Base-by-base conservation (phyloP, 1,140 invertebrate species). In the Cephus cinctus region DNA sequence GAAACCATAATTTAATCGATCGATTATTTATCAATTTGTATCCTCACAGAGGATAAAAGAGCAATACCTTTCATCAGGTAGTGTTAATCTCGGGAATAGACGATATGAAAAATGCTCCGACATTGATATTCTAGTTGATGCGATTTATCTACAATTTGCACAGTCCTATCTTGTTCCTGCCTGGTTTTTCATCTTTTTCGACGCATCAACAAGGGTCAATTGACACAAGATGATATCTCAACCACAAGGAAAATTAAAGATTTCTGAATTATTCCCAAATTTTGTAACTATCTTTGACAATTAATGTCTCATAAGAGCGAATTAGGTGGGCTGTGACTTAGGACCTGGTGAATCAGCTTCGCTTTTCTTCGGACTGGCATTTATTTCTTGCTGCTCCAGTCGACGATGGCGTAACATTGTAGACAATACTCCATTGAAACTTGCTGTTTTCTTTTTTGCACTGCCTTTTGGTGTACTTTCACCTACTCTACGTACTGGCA, bases 401-500 rank as follows among this genome's bases (percentile, higher is more conserved):
- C 81, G 77, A 36, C 84, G 78, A 59, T 88, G 86, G 30, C 85
- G 74, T 44, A 86, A 78, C 81, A 89, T 87, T 41, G 86, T 88
- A 0, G 82, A 86, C 11, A 89, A 69, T 25, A 87, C 85, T 2
- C 85, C 85, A 69, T 87, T 86, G 54, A 88, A 82, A 27, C 84
- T 87, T 0, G 86, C 86, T 1, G 85, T 87, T 69, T 87, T 87
- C 68, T 88, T 88, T 59, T 88, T 89, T 0, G 86, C 85, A 54
- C 85, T 86, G 4, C 85, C 85, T 56, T 86, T 81, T 11, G 85
- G 77, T 4, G 83, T 83, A 43, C 81, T 82, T 50, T 76, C 72
- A 0, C 82, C 83, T 49, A 82, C 80, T 54, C 83, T 78, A 11
- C 80, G 65, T 5, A 86, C 83, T 44, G 83, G 80, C 31, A 86